Percentiles rank a stretch among this genome's conserved stretches.
phyloP scores from a whole-genome alignment of 2,797 vertebrate genomes.

The Gambelia wislizenii region DNA sequence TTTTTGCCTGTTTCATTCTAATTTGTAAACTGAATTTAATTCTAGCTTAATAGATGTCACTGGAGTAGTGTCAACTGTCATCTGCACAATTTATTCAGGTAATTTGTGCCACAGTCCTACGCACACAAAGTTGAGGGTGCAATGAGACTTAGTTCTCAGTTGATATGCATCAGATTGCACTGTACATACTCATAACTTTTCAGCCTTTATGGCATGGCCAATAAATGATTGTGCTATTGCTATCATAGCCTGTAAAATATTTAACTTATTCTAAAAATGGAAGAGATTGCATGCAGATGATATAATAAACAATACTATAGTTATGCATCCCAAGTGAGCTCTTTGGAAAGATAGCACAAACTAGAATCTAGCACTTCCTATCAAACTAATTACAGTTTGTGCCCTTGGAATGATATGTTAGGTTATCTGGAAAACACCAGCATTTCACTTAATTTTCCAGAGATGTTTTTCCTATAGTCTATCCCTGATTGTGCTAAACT shows the following conservation, averaged over 20 bases:
- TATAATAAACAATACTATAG: conserved; percentile 30
- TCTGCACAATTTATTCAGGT: conserved; percentile 16
- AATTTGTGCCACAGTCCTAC: not conserved
- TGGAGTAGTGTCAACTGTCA: conserved; percentile 3
- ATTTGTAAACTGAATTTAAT: conserved; percentile 12
- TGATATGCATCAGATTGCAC: not conserved
- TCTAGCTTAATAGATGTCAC: not conserved
- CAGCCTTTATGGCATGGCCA: not conserved
- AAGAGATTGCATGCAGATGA: conserved; percentile 31
- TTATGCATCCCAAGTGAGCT: conserved; percentile 16
- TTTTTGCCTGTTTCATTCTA: not conserved
- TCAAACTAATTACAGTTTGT: conserved; percentile 39
- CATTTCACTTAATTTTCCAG: conserved; percentile 18
- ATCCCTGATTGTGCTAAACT: not conserved
- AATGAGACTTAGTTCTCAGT: not conserved
- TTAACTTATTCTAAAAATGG: conserved; percentile 21
- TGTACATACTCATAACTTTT: conserved; percentile 7
- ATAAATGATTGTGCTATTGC: conserved; percentile 22
- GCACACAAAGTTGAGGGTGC: not conserved
- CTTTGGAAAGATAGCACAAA: conserved; percentile 31
- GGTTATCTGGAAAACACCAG: conserved; percentile 23
- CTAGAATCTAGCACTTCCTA: conserved; percentile 4
- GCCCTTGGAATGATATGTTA: not conserved
- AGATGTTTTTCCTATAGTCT: not conserved
- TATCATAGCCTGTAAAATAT: conserved; percentile 16